Conservation (phyloP, 2,113 vertebrate species). For the Corynorhinus townsendii region DNA sequence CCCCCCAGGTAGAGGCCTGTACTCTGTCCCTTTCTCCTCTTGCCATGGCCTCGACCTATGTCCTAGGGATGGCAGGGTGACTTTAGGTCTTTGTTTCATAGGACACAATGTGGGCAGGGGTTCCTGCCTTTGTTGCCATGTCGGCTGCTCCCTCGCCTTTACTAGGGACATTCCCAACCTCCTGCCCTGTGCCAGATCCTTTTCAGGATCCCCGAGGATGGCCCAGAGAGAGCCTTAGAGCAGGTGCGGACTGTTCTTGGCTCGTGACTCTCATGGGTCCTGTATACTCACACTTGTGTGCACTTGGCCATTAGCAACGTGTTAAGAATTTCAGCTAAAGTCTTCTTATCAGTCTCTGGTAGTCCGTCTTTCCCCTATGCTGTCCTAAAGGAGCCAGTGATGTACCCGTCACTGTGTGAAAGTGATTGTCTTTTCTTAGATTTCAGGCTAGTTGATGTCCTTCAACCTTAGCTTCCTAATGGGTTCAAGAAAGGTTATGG, state of each 20-base stretch:
- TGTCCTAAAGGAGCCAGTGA: not conserved
- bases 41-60: not conserved
- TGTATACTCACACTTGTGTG: not conserved
- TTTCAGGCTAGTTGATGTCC: not conserved
- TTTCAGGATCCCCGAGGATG: not conserved
- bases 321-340: not conserved
- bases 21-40: not conserved
- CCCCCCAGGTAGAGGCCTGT: not conserved
- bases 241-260: not conserved
- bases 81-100: not conserved
- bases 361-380: not conserved
- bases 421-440: not conserved
- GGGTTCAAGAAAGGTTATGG: too few relatives aligned
- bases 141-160: not conserved
- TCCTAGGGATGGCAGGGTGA: not conserved
- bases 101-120: not conserved
- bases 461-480: not conserved
- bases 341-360: not conserved
- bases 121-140: not conserved
- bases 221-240: not conserved
- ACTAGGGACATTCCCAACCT: not conserved
- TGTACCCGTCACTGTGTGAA: not conserved
- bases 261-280: not conserved
- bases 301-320: not conserved
- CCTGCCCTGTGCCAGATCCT: not conserved